Evolutionary conservation across 2,797 vertebrate species (phyloP).

Genomic region (Brotula barbata): DNA sequence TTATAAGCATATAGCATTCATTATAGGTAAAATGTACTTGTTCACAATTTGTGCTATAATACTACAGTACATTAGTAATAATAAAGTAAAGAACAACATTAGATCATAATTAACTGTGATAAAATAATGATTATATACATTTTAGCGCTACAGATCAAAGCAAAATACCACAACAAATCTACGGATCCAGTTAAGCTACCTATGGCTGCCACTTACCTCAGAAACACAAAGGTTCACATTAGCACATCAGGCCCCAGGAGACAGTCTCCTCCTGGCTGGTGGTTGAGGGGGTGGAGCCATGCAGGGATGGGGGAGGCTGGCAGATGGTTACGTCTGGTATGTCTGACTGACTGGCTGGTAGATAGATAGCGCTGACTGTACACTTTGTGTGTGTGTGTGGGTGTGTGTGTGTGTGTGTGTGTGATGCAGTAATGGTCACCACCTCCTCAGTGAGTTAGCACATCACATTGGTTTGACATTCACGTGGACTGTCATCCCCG

Average conservation of each 20-base stretch:
- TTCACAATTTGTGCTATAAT: no score
- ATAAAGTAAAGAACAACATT: no score
- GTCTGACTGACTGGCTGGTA: conserved; percentile 51
- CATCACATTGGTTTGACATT: conserved; percentile 48
- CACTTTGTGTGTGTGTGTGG: conserved; percentile 31
- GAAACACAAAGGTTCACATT: conserved; percentile 73
- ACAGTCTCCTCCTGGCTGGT: conserved; percentile 60
- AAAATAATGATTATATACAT: background rate
- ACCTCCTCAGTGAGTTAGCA: conserved; percentile 31
- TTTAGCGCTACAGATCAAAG: conserved; percentile 1
- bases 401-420: conserved; percentile 31
- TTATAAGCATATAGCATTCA: no score
- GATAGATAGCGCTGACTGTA: conserved; percentile 47
- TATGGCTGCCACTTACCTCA: conserved; percentile 60
- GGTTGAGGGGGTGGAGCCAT: conserved; percentile 57
- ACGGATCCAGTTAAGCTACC: conserved; percentile 33
- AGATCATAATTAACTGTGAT: no score
- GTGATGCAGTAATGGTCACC: conserved; percentile 34
- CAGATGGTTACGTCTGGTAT: conserved; percentile 77
- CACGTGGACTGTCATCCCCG: conserved; percentile 27
- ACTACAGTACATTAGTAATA: no score
- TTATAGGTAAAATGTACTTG: no score
- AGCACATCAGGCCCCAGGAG: conserved; percentile 71
- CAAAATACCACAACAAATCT: conserved; percentile 16
- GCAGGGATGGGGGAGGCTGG: conserved; percentile 59